These are phyloP conservation scores for crab-eating macaque (Macaca fascicularis) DNA, from an alignment of 2,113 vertebrate genomes.

Conservation along the genomic window DNA sequence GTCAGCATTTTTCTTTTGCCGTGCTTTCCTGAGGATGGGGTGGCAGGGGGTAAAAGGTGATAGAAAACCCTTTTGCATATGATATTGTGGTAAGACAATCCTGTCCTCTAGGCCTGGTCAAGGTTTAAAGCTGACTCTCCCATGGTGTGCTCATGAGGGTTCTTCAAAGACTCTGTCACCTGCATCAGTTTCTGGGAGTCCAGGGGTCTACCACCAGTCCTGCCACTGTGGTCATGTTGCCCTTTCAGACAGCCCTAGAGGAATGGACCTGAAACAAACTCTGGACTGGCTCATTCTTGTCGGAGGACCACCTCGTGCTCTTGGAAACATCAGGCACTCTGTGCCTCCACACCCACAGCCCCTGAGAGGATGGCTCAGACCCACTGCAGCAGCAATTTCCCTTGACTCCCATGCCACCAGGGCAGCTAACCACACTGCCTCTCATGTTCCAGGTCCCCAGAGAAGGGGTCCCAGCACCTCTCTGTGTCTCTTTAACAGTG, in stretches of 20 bases:
- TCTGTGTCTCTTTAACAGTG: not conserved
- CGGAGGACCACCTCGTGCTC: accelerated
- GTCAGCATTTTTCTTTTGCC: not conserved
- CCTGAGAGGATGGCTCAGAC: not conserved
- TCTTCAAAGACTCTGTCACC: not conserved
- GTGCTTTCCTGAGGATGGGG: not conserved
- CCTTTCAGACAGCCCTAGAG: not conserved
- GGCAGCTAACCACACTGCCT: not conserved
- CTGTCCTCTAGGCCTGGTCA: not conserved
- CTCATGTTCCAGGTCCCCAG: not conserved
- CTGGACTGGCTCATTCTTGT: not conserved
- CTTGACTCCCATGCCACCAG: not conserved
- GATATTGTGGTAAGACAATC: not conserved
- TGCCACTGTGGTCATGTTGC: not conserved
- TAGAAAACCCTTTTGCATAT: not conserved
- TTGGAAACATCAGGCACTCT: not conserved
- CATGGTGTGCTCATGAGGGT: not conserved
- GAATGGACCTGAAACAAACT: not conserved
- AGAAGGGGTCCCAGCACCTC: not conserved
- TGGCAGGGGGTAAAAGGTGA: not conserved
- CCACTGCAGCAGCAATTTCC: too few species aligned
- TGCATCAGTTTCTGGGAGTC: not conserved
- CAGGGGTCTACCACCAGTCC: not conserved
- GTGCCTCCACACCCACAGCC: not conserved
- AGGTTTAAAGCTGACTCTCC: not conserved